Percentiles rank a stretch among this genome's conserved stretches.
Evolutionary conservation across 2,113 vertebrate genomes (phyloP).

Genomic region (Rhegmatorhina hoffmannsi): DNA sequence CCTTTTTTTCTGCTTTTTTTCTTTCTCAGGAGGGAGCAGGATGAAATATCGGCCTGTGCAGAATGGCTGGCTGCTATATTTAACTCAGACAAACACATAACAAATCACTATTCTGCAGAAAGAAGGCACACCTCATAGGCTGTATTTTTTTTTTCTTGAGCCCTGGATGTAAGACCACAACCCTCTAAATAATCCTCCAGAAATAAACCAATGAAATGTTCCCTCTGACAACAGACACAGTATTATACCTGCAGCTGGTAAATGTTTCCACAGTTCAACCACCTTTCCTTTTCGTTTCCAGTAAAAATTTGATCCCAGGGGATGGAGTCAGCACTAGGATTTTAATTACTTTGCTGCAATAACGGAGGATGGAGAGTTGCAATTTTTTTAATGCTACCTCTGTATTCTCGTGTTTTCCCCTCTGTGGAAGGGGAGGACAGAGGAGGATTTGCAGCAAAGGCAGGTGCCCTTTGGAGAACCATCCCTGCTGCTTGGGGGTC

Average conservation of each 20-base stretch:
- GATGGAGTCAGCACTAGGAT: constrained; percentile 75
- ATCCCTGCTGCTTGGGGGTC: neutral
- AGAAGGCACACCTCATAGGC: constrained; percentile 74
- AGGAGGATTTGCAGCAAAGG: neutral
- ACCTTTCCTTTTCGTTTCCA: constrained; percentile 80
- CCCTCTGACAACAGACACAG: constrained; percentile 80
- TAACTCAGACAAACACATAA: constrained; percentile 83
- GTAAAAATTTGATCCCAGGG: constrained; percentile 81
- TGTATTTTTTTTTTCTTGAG: constrained; percentile 69
- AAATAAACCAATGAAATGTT: constrained; percentile 83
- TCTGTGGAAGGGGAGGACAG: neutral
- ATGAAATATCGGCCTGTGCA: constrained; percentile 59
- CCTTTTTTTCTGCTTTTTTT: neutral
- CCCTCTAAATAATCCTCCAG: constrained; percentile 86
- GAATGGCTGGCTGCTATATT: constrained; percentile 77
- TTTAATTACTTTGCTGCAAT: constrained; percentile 81
- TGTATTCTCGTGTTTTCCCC: constrained; percentile 25
- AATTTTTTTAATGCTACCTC: constrained; percentile 12
- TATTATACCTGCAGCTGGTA: constrained; percentile 84
- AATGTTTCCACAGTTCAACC: constrained; percentile 83
- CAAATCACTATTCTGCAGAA: constrained; percentile 79
- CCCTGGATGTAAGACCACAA: constrained; percentile 80
- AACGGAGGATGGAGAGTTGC: constrained; percentile 58
- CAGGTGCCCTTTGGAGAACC: neutral
- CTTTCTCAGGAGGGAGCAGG: constrained; percentile 17